Percentiles rank a stretch among this genome's conserved stretches.
These are phyloP conservation scores for Oceanites oceanicus DNA, from an alignment of 2,113 vertebrate species.

Conservation along the genomic window DNA sequence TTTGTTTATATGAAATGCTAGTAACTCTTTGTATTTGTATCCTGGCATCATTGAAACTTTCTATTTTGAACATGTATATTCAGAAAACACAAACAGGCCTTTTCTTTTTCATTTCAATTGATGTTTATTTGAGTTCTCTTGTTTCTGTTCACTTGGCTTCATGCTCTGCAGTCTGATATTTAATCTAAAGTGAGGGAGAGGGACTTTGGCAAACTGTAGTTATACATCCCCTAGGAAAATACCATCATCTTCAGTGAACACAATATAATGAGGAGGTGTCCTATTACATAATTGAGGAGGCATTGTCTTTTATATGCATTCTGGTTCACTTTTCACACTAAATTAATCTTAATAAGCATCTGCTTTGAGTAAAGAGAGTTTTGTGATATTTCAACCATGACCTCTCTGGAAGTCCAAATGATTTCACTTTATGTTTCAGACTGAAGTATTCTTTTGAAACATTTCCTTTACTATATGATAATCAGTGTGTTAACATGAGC, in stretches of 20 bases:
- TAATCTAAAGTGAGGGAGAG: slow-evolving; percentile 51
- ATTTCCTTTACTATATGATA: slow-evolving; percentile 70
- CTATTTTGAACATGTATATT: not conserved
- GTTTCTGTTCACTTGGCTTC: slow-evolving; percentile 58
- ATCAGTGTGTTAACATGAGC: slow-evolving; percentile 77
- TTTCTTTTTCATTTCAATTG: slow-evolving; percentile 61
- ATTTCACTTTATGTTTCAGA: slow-evolving; percentile 66
- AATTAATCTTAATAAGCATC: slow-evolving; percentile 83
- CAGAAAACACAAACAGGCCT: slow-evolving; percentile 26
- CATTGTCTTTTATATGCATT: slow-evolving; percentile 76
- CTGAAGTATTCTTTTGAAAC: slow-evolving; percentile 60
- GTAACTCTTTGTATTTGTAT: not conserved
- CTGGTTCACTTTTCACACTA: slow-evolving; percentile 81
- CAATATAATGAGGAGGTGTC: slow-evolving; percentile 72
- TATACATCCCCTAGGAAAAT: slow-evolving; percentile 64
- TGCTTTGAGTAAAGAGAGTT: slow-evolving; percentile 78
- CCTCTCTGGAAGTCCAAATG: slow-evolving; percentile 71
- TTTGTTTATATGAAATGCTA: not conserved
- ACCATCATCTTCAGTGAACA: slow-evolving; percentile 56
- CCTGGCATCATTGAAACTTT: slow-evolving; percentile 6
- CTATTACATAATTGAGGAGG: slow-evolving; percentile 72
- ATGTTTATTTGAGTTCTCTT: slow-evolving; percentile 62
- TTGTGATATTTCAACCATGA: slow-evolving; percentile 81
- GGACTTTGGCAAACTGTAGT: slow-evolving; percentile 22
- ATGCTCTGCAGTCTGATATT: slow-evolving; percentile 50